Percentiles rank a stretch among this genome's conserved stretches.
Evolutionary conservation across 2,113 vertebrate genomes (phyloP).

Genomic region (Pelvicachromis taeniatus): DNA sequence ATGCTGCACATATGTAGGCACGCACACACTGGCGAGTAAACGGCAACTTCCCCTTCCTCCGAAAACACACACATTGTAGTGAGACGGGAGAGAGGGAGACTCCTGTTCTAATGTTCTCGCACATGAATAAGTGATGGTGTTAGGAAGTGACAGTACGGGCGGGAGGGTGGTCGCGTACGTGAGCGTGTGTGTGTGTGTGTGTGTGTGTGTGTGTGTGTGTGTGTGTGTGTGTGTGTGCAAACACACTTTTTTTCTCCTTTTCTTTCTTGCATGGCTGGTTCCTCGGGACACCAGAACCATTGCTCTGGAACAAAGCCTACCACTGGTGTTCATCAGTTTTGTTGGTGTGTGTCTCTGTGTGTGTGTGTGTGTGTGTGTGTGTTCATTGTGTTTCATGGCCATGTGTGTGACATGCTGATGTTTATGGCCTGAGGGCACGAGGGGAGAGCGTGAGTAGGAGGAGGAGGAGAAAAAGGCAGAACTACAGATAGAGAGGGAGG

Average conservation of each 20-base stretch:
- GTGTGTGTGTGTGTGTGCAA: neutral
- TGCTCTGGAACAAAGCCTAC: conserved; percentile 60
- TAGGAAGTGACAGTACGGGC: conserved; percentile 53
- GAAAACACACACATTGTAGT: neutral
- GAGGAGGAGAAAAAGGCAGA: conserved; percentile 47
- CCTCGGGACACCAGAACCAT: conserved; percentile 50
- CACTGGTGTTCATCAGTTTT: conserved; percentile 45
- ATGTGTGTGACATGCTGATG: conserved; percentile 65
- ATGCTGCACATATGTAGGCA: neutral
- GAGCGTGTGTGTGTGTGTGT: neutral
- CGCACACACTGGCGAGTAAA: neutral
- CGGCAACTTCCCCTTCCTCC: neutral
- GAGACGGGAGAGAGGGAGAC: conserved; percentile 14
- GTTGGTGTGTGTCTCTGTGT: neutral
- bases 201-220: neutral
- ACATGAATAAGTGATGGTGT: conserved; percentile 65
- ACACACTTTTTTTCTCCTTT: neutral
- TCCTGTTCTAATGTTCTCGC: conserved; percentile 64
- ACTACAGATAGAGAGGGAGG: conserved; percentile 36
- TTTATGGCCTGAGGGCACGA: conserved; percentile 59
- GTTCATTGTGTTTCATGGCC: conserved; percentile 49
- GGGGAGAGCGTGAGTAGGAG: conserved; percentile 40
- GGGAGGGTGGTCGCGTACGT: neutral
- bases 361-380: conserved; percentile 11
- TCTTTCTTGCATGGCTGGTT: conserved; percentile 50